A percentile compares a stretch with the other conserved stretches of the same genome.
Conservation (phyloP, 2,113 vertebrate genomes). For the Microcebus jonahi region DNA sequence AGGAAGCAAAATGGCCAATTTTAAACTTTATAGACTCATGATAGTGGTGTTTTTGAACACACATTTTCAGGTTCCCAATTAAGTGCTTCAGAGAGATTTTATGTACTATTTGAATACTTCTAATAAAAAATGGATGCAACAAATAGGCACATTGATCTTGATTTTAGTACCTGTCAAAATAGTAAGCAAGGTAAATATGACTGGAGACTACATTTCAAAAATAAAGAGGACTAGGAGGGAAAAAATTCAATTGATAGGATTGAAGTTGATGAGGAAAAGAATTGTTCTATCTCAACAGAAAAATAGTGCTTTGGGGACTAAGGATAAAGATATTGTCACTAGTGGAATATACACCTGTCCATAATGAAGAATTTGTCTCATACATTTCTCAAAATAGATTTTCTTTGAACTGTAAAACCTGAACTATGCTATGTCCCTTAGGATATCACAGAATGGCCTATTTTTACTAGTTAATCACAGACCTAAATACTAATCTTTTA, state of each 20-base stretch:
- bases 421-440: slow-evolving; percentile 9
- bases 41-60: background rate
- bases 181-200: background rate
- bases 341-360: background rate
- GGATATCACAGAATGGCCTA: slow-evolving; percentile 26
- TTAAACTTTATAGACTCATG: background rate
- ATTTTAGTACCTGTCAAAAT: background rate
- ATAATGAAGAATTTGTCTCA: background rate
- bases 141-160: background rate
- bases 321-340: slow-evolving; percentile 45
- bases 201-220: slow-evolving; percentile 6
- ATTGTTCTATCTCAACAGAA: background rate
- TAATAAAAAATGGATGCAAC: background rate
- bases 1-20: background rate
- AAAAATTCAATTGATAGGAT: background rate
- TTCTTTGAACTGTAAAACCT: slow-evolving; percentile 21
- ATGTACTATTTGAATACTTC: background rate
- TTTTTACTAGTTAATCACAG: slow-evolving; percentile 59
- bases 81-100: background rate
- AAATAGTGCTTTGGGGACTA: background rate
- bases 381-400: slow-evolving; percentile 55
- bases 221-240: background rate
- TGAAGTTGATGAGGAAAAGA: background rate
- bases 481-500: slow-evolving; percentile 35
- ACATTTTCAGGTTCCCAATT: background rate